These are phyloP conservation scores for Blastomussa wellsi DNA, from an alignment of 92 coral and sea anemone species.

Conservation along the genomic window DNA sequence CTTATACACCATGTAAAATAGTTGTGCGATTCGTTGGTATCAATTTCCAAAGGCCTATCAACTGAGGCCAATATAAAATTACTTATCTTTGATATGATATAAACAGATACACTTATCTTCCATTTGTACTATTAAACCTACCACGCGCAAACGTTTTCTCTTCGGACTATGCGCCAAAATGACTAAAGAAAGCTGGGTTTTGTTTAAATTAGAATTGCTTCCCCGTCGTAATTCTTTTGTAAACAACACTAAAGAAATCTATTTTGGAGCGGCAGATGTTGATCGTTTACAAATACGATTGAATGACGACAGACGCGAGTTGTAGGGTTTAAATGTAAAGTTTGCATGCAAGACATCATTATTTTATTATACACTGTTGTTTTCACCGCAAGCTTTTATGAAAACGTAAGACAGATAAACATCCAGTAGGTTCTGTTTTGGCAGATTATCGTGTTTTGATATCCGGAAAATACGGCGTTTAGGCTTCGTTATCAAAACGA, in stretches of 20 bases:
- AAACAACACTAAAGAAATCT: constrained; percentile 3
- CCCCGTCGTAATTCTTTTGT: neutral
- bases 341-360: constrained; percentile 1
- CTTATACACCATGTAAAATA: neutral
- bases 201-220: neutral
- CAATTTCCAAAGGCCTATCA: neutral
- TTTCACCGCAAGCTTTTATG: neutral
- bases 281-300: neutral
- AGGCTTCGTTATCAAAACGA: neutral
- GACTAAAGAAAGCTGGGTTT: neutral
- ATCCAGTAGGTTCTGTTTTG: neutral
- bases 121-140: neutral
- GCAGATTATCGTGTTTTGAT: neutral
- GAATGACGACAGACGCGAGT: constrained; percentile 14
- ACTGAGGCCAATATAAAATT: neutral
- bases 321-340: neutral
- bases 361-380: neutral
- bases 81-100: neutral
- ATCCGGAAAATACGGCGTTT: neutral
- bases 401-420: neutral
- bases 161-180: neutral
- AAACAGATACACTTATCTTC: neutral
- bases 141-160: neutral
- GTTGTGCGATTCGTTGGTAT: neutral
- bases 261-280: constrained; percentile 25